phyloP scores from a whole-genome alignment of 1,140 invertebrate genomes.

The Polypedilum vanderplanki region DNA sequence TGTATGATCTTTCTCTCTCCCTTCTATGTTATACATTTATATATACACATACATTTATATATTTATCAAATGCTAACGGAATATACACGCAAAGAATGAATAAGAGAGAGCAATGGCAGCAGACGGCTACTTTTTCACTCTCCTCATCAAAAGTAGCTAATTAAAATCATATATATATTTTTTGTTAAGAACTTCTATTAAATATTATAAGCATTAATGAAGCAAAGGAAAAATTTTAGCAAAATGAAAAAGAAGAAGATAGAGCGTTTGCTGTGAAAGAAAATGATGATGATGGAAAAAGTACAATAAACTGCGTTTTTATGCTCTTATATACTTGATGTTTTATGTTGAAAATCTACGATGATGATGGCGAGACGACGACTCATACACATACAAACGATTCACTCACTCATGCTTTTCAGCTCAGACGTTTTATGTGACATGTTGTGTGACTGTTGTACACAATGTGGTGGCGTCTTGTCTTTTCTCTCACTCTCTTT shows the following conservation, averaged over 20 bases:
- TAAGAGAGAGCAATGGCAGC: too few relatives aligned
- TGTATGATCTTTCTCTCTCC: too few relatives aligned
- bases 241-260: background rate
- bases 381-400: background rate
- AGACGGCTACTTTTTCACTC: background rate
- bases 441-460: background rate
- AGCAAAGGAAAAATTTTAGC: background rate
- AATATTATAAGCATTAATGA: background rate
- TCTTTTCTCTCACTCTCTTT: too few relatives aligned
- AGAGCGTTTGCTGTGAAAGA: background rate
- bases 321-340: conserved; percentile 25
- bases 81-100: too few relatives aligned
- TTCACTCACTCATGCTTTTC: background rate
- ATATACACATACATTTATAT: too few relatives aligned
- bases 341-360: conserved; percentile 25
- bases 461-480: too few relatives aligned
- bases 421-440: conserved; percentile 8
- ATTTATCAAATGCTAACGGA: too few relatives aligned
- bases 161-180: background rate
- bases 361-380: background rate
- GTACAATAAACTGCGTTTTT: conserved; percentile 28
- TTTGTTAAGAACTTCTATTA: background rate
- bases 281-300: conserved; percentile 15
- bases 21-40: too few relatives aligned
- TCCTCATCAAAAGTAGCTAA: background rate